A percentile compares a stretch with the other conserved stretches of the same genome.
These are phyloP conservation scores for Helleia helle DNA, from an alignment of 2,888 invertebrate species.

Conservation along the genomic window DNA sequence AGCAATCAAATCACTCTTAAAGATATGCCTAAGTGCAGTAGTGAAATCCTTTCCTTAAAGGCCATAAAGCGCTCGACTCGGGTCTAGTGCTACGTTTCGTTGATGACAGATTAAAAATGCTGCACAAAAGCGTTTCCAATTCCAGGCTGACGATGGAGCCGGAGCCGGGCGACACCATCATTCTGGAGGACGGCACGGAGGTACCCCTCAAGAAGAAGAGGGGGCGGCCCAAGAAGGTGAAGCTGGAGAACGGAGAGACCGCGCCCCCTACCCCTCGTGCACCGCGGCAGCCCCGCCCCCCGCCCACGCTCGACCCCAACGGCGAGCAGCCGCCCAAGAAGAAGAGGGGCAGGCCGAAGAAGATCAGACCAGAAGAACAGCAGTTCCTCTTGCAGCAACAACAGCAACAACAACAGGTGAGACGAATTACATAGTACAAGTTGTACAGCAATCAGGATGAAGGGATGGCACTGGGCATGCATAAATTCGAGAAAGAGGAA, in stretches of 20 bases:
- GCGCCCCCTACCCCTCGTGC: conserved; percentile 71
- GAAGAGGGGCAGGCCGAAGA: conserved; percentile 91
- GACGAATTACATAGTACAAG: too few relatives aligned
- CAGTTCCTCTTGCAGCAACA: conserved; percentile 64
- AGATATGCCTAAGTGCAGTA: too few relatives aligned
- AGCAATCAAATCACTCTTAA: too few relatives aligned
- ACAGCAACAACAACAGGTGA: conserved; percentile 29
- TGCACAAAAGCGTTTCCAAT: conserved; percentile 28
- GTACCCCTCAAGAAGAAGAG: conserved; percentile 89
- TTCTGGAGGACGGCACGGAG: conserved; percentile 76
- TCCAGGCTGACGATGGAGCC: conserved; percentile 69
- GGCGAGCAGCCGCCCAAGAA: conserved; percentile 82
- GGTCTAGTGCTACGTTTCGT: conserved; percentile 15
- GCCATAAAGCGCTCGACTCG: too few relatives aligned
- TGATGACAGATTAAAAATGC: conserved; percentile 35
- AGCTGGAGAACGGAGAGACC: conserved; percentile 78
- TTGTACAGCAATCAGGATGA: too few relatives aligned
- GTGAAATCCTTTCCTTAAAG: too few relatives aligned
- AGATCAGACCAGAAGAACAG: conserved; percentile 80
- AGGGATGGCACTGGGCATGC: too few relatives aligned
- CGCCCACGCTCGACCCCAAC: conserved; percentile 34
- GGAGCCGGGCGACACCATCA: conserved; percentile 67
- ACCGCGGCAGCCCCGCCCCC: conserved; percentile 55
- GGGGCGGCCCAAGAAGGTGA: conserved; percentile 90
- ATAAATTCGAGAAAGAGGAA: too few relatives aligned